phyloP scores from a whole-genome alignment of 2,113 vertebrate species.

The Strix uralensis region DNA sequence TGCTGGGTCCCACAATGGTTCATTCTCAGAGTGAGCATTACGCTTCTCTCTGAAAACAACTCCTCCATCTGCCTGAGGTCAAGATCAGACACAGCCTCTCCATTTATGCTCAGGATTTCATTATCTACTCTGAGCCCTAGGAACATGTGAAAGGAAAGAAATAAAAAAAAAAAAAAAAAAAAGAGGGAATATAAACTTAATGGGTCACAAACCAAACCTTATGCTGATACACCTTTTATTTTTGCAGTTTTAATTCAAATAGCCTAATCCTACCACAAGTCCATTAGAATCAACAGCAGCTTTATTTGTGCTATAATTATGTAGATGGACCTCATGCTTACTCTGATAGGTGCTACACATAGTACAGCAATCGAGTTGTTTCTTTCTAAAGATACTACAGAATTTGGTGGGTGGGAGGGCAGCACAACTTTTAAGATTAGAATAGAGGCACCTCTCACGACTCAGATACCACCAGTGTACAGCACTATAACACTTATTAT shows the following conservation, averaged over 20 bases:
- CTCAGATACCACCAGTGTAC: background rate
- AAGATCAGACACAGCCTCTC: slow-evolving; percentile 81
- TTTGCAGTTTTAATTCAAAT: background rate
- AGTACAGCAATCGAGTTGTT: background rate
- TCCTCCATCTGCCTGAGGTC: slow-evolving; percentile 87
- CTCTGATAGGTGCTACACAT: background rate
- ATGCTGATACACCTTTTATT: background rate
- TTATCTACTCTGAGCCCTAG: slow-evolving; percentile 87
- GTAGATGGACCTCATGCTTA: background rate
- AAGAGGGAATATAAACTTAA: background rate
- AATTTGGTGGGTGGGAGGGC: background rate
- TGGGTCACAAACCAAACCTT: background rate
- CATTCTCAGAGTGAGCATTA: slow-evolving; percentile 81
- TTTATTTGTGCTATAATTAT: background rate
- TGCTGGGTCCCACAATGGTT: slow-evolving; percentile 29
- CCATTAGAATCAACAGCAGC: background rate
- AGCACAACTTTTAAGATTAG: background rate
- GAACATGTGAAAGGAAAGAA: background rate
- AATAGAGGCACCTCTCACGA: background rate
- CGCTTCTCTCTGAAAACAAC: slow-evolving; percentile 83
- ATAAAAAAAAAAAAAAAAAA: background rate
- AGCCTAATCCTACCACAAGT: background rate
- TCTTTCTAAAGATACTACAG: background rate
- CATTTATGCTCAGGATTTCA: slow-evolving; percentile 89
- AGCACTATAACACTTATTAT: background rate